Evolutionary conservation across 2,888 invertebrate species (phyloP), one percentile per base, ranked within the genome.

Genomic region (Agrilus mali): DNA sequence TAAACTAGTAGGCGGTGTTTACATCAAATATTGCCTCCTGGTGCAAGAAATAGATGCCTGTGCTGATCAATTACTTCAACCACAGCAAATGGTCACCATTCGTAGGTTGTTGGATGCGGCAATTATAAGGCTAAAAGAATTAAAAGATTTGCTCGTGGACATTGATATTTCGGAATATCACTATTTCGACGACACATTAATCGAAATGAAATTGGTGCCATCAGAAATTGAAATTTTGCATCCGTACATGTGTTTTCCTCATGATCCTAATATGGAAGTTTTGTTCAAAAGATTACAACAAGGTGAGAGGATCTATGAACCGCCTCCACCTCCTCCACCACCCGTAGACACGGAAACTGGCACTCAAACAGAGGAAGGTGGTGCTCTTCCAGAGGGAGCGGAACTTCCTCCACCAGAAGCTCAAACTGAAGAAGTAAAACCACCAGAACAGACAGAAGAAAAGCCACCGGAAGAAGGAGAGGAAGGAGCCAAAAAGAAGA

Each of bases 121-220:
- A 1, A 71, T 75, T 2, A 55, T 56, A 7, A 55, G 80, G 8
- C 64, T 80, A 52, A 62, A 75, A 2, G 80, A 81, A 56, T 59
- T 78, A 16, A 78, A 77, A 56, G 57, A 62, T 31, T 70, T 72
- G 36, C 57, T 81, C 14, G 71, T 74, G 53, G 68, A 73, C 47
- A 65, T 77, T 8, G 74, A 78, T 58, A 64, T 68, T 6, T 73
- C 74, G 7, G 77, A 80, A 57, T 78, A 69, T 54, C 83, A 82
- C 40, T 86, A 82, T 64, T 73, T 82, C 39, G 86, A 87, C 56
- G 80, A 82, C 53, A 73, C 77, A 22, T 60, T 85, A 40, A 72
- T 80, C 41, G 78, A 81, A 63, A 61, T 83, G 59, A 77, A 83
- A 47, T 70, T 85, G 50, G 72, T 80, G 15, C 86, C 86, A 0